Evolutionary conservation across 35 echinoderm and acorn worm genomes (phyloP), one percentile per base, ranked within the genome.

Genomic region (Holothuria glaberrima): DNA sequence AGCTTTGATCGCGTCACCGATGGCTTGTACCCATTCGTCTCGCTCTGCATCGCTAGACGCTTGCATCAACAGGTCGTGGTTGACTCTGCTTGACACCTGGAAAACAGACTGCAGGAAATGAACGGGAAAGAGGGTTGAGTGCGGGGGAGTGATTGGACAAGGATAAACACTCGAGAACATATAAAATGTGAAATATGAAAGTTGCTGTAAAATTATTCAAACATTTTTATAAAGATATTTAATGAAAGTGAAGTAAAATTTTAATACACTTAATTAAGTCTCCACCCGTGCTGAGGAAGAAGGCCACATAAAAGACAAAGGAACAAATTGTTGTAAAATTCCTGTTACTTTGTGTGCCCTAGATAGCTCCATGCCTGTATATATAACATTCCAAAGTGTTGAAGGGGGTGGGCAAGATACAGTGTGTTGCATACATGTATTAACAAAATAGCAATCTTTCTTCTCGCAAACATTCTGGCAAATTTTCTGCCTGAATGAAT

Each of bases 61-160:
- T 72, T 99, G 97, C 75, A 99, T 93, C 62, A 99, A 58, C 54
- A 99, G 83, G 84, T 99, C 93, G 44, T 93, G 80, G 19, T 88
- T 89, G 52, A 62, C 35, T 64, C 64, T 89, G 20, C 88, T 80
- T 13, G 91, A 84, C 26, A 99, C 28, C 85, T 92, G 87, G 58
- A 99, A 99, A 32, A 94, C 97, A 61, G 86, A 88, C 97, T 99
- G 66, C 21, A 72, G 41, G 76, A 79, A 33, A 3, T 30, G 31
- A 84, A 87, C 66, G 4, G 56, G 25, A 59, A 60, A 30, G 50
- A 10, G 50, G 50, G 3, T 54, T 54, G 50, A 54, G 50, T 54
- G 50, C 12, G 50, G 31, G 31, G 66, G 66, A 69, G 66, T 26
- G 10, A 69, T 69, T 9, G 6, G 21, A 33, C 66, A 1, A 69